Evolutionary conservation across 2,797 vertebrate genomes (phyloP).

Genomic region (Chloroceryle amazona): DNA sequence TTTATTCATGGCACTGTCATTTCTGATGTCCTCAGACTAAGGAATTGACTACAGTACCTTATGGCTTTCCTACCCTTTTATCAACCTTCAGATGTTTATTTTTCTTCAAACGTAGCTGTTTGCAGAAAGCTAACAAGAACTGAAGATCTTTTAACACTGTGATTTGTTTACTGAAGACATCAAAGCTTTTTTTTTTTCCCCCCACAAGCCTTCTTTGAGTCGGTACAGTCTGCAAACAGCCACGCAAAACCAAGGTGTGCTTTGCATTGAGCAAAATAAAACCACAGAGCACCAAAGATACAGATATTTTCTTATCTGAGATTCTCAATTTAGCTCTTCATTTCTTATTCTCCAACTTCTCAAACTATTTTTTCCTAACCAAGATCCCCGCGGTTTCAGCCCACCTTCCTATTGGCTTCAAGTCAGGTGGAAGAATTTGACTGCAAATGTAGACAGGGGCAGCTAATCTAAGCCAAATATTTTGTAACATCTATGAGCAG

Average conservation of each 20-base stretch:
- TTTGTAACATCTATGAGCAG: neutral
- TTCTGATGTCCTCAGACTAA: neutral
- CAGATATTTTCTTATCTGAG: neutral
- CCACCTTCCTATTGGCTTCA: neutral
- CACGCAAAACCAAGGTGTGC: neutral
- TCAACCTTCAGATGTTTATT: constrained; percentile 52
- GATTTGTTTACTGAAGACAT: constrained; percentile 59
- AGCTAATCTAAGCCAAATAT: neutral
- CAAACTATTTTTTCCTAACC: neutral
- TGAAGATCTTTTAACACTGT: constrained; percentile 37
- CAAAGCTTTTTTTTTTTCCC: neutral
- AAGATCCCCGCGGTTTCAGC: neutral
- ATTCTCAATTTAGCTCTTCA: neutral
- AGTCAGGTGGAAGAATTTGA: neutral
- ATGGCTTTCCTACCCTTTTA: constrained; percentile 39
- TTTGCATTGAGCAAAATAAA: neutral
- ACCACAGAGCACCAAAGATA: neutral
- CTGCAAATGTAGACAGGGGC: neutral
- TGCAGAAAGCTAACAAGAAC: constrained; percentile 41
- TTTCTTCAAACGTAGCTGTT: constrained; percentile 48
- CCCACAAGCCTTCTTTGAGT: neutral
- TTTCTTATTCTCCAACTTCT: neutral
- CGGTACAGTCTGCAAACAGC: neutral
- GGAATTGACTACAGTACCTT: neutral
- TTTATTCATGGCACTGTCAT: neutral